A percentile compares a stretch with the other conserved stretches of the same genome.
phyloP scores from a whole-genome alignment of 2,888 invertebrate genomes.

The Scelioninae gen. 2 region DNA sequence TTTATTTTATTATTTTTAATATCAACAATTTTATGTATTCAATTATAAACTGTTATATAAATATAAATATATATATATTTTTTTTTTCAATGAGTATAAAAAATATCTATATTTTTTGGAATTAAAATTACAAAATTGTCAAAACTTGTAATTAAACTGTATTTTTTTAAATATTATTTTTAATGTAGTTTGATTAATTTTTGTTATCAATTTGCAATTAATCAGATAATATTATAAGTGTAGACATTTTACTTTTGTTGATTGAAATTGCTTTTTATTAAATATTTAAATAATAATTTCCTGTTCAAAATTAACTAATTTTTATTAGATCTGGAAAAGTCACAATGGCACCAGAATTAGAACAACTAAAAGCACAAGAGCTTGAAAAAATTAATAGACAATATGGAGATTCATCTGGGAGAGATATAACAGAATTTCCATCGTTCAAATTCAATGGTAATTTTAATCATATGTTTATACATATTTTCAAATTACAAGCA shows the following conservation, averaged over 20 bases:
- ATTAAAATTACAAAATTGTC: too few relatives aligned
- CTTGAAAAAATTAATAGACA: slow-evolving; percentile 87
- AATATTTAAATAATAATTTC: background rate
- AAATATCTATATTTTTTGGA: too few relatives aligned
- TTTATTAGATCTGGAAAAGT: slow-evolving; percentile 86
- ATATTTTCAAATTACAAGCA: background rate
- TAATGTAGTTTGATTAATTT: background rate
- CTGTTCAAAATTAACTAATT: background rate
- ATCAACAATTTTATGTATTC: too few relatives aligned
- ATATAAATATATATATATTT: too few relatives aligned
- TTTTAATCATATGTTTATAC: background rate
- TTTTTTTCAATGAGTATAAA: too few relatives aligned
- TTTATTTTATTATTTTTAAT: background rate
- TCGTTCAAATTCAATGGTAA: slow-evolving; percentile 85
- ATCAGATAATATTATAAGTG: too few relatives aligned
- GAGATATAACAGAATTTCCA: slow-evolving; percentile 94
- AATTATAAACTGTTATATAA: too few relatives aligned
- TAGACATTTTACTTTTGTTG: too few relatives aligned
- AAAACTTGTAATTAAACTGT: too few relatives aligned
- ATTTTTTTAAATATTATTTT: background rate
- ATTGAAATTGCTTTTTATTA: too few relatives aligned
- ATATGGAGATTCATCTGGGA: slow-evolving; percentile 84
- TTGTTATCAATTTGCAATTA: too few relatives aligned
- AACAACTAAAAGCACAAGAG: slow-evolving; percentile 85
- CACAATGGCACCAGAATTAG: slow-evolving; percentile 86